Evolutionary conservation across 92 coral and sea anemone genomes (phyloP), one percentile per base, ranked within the genome.

Genomic region (Scolanthus callimorphus): DNA sequence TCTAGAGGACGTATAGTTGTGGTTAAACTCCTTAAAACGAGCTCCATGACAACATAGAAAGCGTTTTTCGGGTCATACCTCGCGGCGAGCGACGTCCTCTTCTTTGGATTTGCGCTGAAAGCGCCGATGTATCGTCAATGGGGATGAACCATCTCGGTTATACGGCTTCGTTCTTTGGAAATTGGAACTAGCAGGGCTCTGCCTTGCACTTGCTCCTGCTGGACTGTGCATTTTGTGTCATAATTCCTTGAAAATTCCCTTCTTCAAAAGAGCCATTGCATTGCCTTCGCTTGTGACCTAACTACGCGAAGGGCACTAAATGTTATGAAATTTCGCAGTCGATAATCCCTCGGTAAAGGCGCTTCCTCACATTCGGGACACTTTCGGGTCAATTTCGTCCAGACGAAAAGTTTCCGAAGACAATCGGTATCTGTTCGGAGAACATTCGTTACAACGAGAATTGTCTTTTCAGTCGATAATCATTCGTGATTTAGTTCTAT

Each of bases 201-300:
- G 64, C 15, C 31, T 68, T 47, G 55, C 65, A 47, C 63, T 68
- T 41, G 51, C 37, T 29, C 56, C 56, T 68, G 75, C 30, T 3
- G 27, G 44, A 10, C 65, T 31, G 51, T 68, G 62, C 75, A 68
- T 68, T 57, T 25, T 68, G 43, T 24, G 41, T 55, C 75, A 68
- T 68, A 68, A 31, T 68, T 55, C 55, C n/a, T 21, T 17, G 41
- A 34, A 6, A 34, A 34, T 6, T 34, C 8, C 15, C 8, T 6
- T 34, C 15, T 34, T 15, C 6, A 34, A 34, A 34, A 34, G 41
- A 34, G 15, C 15, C 41, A n/a, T n/a, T n/a, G n/a, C n/a, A n/a
- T n/a, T n/a, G n/a, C n/a, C n/a, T n/a, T n/a, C n/a, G n/a, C n/a
- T n/a, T n/a, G n/a, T n/a, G n/a, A n/a, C n/a, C n/a, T n/a, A n/a